These are phyloP conservation scores for Falco cherrug DNA, from an alignment of 2,797 vertebrate genomes.

Conservation along the genomic window DNA sequence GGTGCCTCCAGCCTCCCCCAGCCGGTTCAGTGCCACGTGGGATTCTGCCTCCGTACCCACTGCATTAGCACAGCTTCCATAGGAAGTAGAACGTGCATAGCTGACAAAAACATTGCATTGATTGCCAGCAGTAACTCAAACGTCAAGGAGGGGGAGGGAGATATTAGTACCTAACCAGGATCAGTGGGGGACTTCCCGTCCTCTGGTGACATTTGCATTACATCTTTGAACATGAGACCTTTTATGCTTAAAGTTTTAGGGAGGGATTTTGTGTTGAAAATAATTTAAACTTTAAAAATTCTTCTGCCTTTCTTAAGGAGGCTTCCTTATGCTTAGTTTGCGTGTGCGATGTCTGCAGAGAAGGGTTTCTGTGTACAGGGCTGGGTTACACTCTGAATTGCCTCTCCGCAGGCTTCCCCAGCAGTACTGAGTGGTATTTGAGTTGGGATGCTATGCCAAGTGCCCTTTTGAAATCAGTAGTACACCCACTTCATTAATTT, in stretches of 20 bases:
- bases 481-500: slow-evolving; percentile 8
- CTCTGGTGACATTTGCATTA: background rate
- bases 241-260: background rate
- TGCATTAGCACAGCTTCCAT: background rate
- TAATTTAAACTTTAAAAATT: too few species aligned
- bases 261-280: background rate
- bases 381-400: background rate
- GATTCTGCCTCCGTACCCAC: background rate
- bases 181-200: background rate
- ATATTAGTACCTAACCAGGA: background rate
- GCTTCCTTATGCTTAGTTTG: background rate
- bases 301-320: background rate
- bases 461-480: background rate
- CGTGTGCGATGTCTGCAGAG: background rate
- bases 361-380: background rate
- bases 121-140: background rate
- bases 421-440: fast-evolving
- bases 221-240: background rate
- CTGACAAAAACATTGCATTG: background rate
- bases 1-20: background rate
- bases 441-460: background rate
- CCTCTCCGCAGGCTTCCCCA: background rate
- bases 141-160: background rate
- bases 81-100: background rate
- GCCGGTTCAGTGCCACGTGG: fast-evolving